Percentiles rank a stretch among this genome's conserved stretches.
phyloP scores from a whole-genome alignment of 23 tunicate genomes.

The Clavelina lepadiformis region DNA sequence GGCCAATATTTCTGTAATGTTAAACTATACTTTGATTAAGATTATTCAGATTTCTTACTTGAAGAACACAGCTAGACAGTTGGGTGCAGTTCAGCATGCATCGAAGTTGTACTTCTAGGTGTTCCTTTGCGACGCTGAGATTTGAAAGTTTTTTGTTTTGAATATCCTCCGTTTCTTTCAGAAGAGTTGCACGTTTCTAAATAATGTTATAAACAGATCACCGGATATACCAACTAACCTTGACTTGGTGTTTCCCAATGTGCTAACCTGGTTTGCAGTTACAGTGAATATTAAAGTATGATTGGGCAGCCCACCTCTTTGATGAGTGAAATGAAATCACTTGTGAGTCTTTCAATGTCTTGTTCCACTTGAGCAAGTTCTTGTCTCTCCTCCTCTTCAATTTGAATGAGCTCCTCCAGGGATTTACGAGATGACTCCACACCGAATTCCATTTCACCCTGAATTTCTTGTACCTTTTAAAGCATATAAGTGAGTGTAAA shows the following conservation, averaged over 20 bases:
- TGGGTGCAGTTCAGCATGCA: conserved; percentile 47
- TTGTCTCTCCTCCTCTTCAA: conserved; percentile 19
- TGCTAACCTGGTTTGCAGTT: background rate
- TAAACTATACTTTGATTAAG: background rate
- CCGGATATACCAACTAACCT: too few species aligned
- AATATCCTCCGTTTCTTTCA: conserved; percentile 14
- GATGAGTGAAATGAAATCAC: conserved; percentile 22
- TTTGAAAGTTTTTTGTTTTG: conserved; percentile 4
- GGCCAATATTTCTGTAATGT: conserved; percentile 3
- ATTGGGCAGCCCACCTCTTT: conserved; percentile 39
- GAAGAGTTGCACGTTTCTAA: too few species aligned
- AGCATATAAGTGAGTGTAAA: background rate
- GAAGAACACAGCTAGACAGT: conserved; percentile 22
- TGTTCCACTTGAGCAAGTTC: conserved; percentile 14
- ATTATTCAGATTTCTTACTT: conserved; percentile 17
- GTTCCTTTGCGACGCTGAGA: conserved; percentile 9
- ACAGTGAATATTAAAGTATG: background rate
- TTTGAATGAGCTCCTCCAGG: conserved; percentile 15
- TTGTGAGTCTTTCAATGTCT: conserved; percentile 13
- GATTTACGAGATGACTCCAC: conserved; percentile 6
- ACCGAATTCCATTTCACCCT: conserved; percentile 26
- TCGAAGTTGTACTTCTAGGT: conserved; percentile 20
- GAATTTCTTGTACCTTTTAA: conserved; percentile 19
- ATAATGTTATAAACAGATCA: too few species aligned
- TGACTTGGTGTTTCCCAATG: too few species aligned